Conservation (phyloP, 2,888 invertebrate species). For the Siphonodentalium dalli region DNA sequence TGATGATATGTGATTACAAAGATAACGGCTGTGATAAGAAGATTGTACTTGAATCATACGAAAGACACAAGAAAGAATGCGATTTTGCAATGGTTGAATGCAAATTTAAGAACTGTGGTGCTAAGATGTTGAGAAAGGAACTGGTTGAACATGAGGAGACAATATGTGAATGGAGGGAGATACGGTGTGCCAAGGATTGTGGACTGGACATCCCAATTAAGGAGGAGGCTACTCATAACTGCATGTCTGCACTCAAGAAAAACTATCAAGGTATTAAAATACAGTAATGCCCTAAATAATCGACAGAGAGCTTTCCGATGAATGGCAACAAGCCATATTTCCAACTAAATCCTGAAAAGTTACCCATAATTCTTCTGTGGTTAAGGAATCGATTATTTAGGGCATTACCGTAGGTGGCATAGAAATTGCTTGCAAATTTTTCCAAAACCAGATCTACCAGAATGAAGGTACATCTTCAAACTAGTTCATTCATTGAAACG, state of each 20-base stretch:
- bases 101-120: constrained; percentile 36
- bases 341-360: too few species aligned
- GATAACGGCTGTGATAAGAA: constrained; percentile 46
- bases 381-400: too few species aligned
- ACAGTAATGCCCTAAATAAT: too few species aligned
- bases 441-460: too few species aligned
- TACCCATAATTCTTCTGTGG: too few species aligned
- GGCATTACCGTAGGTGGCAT: too few species aligned
- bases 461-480: too few species aligned
- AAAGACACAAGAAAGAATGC: constrained; percentile 43
- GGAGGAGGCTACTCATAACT: constrained; percentile 38
- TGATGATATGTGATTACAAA: constrained; percentile 48
- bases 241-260: constrained; percentile 39
- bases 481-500: too few species aligned
- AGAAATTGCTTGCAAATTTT: too few species aligned
- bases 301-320: too few species aligned
- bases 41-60: constrained; percentile 43
- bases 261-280: too few species aligned
- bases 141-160: constrained; percentile 96
- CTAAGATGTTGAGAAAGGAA: constrained; percentile 81
- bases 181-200: constrained; percentile 43
- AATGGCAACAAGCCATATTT: too few species aligned
- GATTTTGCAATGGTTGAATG: constrained; percentile 44
- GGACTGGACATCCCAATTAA: constrained; percentile 42
- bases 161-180: constrained; percentile 76